Conservation (phyloP, 2,797 vertebrate species). For the Gymnoscopelus microlampas region DNA sequence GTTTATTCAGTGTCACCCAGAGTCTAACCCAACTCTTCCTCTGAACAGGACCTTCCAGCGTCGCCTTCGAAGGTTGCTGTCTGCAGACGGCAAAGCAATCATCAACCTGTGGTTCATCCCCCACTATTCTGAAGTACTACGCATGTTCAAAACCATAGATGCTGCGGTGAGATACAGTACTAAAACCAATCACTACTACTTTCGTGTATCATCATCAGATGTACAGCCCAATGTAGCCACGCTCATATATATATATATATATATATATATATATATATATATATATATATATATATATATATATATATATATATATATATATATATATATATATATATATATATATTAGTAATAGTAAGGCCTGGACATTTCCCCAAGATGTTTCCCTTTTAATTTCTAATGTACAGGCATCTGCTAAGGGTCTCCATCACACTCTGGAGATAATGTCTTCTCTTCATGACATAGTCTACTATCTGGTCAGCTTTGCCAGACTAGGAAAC, state of each 20-base stretch:
- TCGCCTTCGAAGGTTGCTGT: conserved; percentile 64
- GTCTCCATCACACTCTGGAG: conserved; percentile 74
- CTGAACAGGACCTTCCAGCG: conserved; percentile 39
- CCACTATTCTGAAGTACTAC: conserved; percentile 75
- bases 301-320: too few species aligned
- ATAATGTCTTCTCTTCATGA: conserved; percentile 76
- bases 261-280: too few species aligned
- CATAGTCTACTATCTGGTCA: conserved; percentile 77
- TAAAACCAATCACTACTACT: too few species aligned
- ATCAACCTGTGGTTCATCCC: conserved; percentile 83
- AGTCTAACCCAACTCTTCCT: background rate
- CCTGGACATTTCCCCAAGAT: too few species aligned
- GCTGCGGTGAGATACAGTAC: conserved; percentile 62
- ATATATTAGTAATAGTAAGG: too few species aligned
- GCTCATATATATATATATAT: too few species aligned
- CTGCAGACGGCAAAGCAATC: conserved; percentile 74
- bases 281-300: too few species aligned
- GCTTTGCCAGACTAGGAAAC: conserved; percentile 80
- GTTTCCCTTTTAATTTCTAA: conserved; percentile 3
- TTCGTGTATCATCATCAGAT: too few species aligned
- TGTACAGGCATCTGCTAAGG: conserved; percentile 66
- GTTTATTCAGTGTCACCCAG: background rate
- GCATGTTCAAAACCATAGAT: conserved; percentile 77
- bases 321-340: too few species aligned
- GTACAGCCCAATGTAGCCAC: too few species aligned